Evolutionary conservation across 2,888 invertebrate species (phyloP).

Genomic region (Phyllotreta cruciferae): DNA sequence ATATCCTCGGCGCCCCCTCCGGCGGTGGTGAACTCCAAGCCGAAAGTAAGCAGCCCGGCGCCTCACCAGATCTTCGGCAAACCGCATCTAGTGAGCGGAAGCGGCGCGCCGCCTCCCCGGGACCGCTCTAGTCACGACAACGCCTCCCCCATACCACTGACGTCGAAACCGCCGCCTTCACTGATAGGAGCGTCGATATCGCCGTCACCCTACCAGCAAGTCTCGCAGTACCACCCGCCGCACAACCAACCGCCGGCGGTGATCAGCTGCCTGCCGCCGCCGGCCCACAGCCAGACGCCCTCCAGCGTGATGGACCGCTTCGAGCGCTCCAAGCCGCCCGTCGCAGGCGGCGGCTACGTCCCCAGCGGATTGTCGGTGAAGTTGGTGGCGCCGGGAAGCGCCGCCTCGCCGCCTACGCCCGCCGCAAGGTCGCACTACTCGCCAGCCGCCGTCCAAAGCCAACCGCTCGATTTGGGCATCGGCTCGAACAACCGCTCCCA

Average conservation of each 20-base stretch:
- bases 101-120: conserved; percentile 64
- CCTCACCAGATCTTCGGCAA: conserved; percentile 79
- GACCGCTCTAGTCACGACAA: conserved; percentile 59
- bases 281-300: conserved; percentile 61
- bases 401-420: conserved; percentile 60
- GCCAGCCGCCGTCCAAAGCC: conserved; percentile 68
- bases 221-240: conserved; percentile 59
- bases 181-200: conserved; percentile 54
- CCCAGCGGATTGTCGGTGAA: conserved; percentile 54
- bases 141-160: conserved; percentile 63
- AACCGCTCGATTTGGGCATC: conserved; percentile 80
- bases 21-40: conserved; percentile 63
- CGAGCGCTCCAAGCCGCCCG: conserved; percentile 33
- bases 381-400: conserved; percentile 59
- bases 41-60: conserved; percentile 79
- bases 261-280: conserved; percentile 64
- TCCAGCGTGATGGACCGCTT: conserved; percentile 40
- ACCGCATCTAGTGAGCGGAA: conserved; percentile 60
- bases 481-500: conserved; percentile 59
- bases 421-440: too few relatives aligned
- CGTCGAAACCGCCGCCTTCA: conserved; percentile 62
- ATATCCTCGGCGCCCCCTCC: conserved; percentile 62
- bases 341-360: conserved; percentile 51
- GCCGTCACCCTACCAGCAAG: conserved; percentile 63
- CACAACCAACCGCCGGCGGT: conserved; percentile 56